These are phyloP conservation scores for Lypha dubia DNA, from an alignment of 2,888 invertebrate species.

Conservation along the genomic window DNA sequence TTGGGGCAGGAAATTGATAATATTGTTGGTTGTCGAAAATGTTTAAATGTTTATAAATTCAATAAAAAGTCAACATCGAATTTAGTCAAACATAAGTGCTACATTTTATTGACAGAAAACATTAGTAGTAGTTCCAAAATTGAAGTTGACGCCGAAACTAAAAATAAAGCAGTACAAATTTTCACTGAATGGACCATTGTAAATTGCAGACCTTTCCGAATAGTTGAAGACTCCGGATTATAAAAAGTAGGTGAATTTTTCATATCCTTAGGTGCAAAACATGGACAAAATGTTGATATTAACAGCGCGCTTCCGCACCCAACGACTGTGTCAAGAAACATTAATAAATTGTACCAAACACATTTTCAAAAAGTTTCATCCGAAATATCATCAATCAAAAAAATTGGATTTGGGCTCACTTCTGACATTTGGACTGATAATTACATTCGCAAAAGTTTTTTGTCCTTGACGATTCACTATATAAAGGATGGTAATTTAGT, in stretches of 20 bases:
- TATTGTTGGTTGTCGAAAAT: constrained; percentile 47
- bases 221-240: constrained; percentile 57
- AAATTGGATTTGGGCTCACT: constrained; percentile 60
- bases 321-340: constrained; percentile 64
- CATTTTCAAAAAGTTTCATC: constrained; percentile 43
- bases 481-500: constrained; percentile 61
- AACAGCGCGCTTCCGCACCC: constrained; percentile 61
- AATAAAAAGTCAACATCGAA: constrained; percentile 31
- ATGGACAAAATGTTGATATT: constrained; percentile 61
- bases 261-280: constrained; percentile 57
- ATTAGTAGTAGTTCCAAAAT: constrained; percentile 28
- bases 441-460: constrained; percentile 53
- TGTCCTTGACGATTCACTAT: constrained; percentile 66
- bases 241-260: constrained; percentile 50
- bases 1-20: constrained; percentile 27
- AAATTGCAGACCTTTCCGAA: too few species aligned
- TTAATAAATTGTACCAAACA: constrained; percentile 47
- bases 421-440: constrained; percentile 67
- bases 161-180: constrained; percentile 39
- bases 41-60: constrained; percentile 50
- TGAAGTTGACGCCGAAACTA: constrained; percentile 48
- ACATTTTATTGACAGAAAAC: constrained; percentile 25
- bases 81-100: constrained; percentile 59
- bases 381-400: constrained; percentile 57
- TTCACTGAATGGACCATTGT: constrained; percentile 58